Percentiles rank a stretch among this genome's conserved stretches.
Evolutionary conservation across 2,113 vertebrate species (phyloP).

Genomic region (Forbesichthys papilliferus): DNA sequence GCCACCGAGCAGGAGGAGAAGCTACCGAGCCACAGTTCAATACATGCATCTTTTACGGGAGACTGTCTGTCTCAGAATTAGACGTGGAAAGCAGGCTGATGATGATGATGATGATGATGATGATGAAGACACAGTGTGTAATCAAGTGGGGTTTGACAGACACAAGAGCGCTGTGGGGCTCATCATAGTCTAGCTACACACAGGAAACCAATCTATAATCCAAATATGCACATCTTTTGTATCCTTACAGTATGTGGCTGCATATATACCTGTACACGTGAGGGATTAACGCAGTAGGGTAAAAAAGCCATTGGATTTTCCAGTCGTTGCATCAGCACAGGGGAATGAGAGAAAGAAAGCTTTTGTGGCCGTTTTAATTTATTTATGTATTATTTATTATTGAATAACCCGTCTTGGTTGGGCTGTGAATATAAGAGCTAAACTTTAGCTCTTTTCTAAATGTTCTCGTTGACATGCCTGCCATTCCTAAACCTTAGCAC

Average conservation of each 20-base stretch:
- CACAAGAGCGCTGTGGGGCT: conserved; percentile 57
- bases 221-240: conserved; percentile 20
- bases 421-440: too few species aligned
- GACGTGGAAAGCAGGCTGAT: conserved; percentile 70
- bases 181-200: conserved; percentile 47
- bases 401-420: not conserved
- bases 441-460: too few species aligned
- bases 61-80: conserved; percentile 71
- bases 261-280: conserved; percentile 10
- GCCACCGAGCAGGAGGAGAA: conserved; percentile 29
- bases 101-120: conserved; percentile 34
- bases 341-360: conserved; percentile 1
- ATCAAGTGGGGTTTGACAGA: conserved; percentile 69
- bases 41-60: conserved; percentile 62
- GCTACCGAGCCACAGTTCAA: conserved; percentile 56
- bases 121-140: conserved; percentile 69
- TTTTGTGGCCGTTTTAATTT: not conserved
- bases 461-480: too few species aligned
- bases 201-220: conserved; percentile 48
- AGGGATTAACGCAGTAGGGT: not conserved
- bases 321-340: not conserved
- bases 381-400: not conserved
- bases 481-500: not conserved
- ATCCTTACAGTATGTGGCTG: not conserved
- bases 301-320: not conserved